Conservation (phyloP, 2,113 vertebrate species). For the Dryoscopus gambensis region DNA sequence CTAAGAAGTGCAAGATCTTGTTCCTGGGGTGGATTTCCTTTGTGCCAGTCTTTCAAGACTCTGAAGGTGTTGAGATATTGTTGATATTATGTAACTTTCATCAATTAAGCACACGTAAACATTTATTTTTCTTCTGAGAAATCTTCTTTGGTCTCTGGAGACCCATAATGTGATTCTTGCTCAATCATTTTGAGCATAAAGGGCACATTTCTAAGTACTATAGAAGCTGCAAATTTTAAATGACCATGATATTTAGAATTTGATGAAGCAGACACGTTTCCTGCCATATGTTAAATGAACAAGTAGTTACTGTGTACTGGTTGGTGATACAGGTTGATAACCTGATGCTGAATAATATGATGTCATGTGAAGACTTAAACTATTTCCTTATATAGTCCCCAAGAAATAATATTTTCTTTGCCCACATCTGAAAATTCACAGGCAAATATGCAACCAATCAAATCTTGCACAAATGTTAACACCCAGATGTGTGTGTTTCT, state of each 20-base stretch:
- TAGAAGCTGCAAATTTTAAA: not conserved
- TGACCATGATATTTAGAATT: not conserved
- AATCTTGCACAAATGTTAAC: not conserved
- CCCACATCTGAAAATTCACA: constrained; percentile 5
- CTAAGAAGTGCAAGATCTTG: not conserved
- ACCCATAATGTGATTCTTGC: not conserved
- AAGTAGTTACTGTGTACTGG: not conserved
- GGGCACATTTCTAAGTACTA: not conserved
- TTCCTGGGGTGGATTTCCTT: not conserved
- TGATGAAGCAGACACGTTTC: not conserved
- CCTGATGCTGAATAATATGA: not conserved
- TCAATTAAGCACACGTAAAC: not conserved
- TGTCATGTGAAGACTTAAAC: not conserved
- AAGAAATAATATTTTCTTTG: constrained; percentile 2
- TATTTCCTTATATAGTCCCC: not conserved
- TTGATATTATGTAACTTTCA: not conserved
- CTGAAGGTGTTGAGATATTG: not conserved
- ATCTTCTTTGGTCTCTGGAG: constrained; percentile 8
- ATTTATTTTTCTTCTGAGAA: not conserved
- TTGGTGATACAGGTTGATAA: not conserved
- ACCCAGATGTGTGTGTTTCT: constrained; percentile 35
- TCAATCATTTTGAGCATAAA: not conserved
- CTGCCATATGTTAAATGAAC: not conserved
- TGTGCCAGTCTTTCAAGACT: not conserved
- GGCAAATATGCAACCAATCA: constrained; percentile 27